These are phyloP conservation scores for Rotaria socialis DNA, from an alignment of 2,888 invertebrate genomes.

Conservation along the genomic window DNA sequence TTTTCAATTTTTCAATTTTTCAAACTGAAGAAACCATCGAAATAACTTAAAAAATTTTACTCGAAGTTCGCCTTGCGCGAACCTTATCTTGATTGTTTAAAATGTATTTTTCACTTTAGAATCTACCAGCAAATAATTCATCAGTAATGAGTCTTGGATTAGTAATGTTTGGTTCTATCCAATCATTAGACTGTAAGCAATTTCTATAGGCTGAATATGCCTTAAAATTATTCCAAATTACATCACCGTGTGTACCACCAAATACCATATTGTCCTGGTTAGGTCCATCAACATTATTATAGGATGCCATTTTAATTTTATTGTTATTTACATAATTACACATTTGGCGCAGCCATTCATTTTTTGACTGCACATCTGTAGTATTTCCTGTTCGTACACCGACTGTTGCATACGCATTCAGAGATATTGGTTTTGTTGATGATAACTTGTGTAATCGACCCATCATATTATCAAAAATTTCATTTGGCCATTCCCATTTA, in stretches of 20 bases:
- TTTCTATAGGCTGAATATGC: conserved; percentile 20
- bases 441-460: not conserved
- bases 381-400: conserved; percentile 18
- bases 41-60: no score
- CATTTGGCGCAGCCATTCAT: conserved; percentile 6
- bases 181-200: not conserved
- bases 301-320: not conserved
- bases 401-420: not conserved
- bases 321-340: not conserved
- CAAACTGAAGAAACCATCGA: no score
- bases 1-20: no score
- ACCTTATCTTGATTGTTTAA: no score
- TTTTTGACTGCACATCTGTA: conserved; percentile 14
- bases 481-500: conserved; percentile 15
- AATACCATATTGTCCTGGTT: not conserved
- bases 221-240: not conserved
- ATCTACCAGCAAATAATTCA: not conserved
- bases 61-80: no score
- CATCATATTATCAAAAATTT: conserved; percentile 9
- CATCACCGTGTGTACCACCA: conserved; percentile 10
- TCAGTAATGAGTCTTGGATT: conserved; percentile 2
- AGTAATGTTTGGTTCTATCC: not conserved
- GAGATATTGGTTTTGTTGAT: not conserved
- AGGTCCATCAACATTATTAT: not conserved
- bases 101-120: not conserved